These are phyloP conservation scores for Dendrolimus houi DNA, from an alignment of 2,888 invertebrate species.

Conservation along the genomic window DNA sequence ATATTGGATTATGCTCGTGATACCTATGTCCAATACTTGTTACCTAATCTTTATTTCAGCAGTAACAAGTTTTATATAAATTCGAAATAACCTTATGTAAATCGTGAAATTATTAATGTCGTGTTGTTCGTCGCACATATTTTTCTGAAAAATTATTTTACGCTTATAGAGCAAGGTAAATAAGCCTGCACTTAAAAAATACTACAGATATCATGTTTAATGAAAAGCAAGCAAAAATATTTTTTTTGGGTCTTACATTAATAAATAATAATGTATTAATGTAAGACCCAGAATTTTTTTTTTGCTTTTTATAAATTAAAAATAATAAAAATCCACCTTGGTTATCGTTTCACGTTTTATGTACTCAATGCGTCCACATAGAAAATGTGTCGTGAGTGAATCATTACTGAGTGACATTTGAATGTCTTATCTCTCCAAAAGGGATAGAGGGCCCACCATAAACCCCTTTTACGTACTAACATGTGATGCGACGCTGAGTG, in stretches of 20 bases:
- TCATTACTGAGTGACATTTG: constrained; percentile 21
- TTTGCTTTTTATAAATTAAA: neutral
- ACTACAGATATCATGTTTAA: neutral
- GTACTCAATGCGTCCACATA: neutral
- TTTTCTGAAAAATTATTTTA: too few relatives aligned
- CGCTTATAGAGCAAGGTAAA: too few relatives aligned
- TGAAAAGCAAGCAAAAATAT: too few relatives aligned
- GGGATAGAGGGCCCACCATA: constrained; percentile 43
- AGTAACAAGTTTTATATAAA: too few relatives aligned
- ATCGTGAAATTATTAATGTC: too few relatives aligned
- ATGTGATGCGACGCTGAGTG: constrained; percentile 48
- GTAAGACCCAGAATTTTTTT: neutral
- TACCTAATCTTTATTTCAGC: too few relatives aligned
- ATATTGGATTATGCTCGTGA: too few relatives aligned
- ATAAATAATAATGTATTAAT: constrained; percentile 1
- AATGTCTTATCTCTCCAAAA: constrained; percentile 47
- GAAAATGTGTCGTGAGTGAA: constrained; percentile 1
- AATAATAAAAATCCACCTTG: neutral
- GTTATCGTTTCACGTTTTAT: neutral
- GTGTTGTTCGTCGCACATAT: too few relatives aligned
- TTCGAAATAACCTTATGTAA: too few relatives aligned
- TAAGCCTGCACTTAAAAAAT: too few relatives aligned
- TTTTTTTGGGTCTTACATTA: too few relatives aligned
- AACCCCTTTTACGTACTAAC: constrained; percentile 53
- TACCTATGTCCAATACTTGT: too few relatives aligned